These are phyloP conservation scores for Noctua fimbriata DNA, from an alignment of 2,888 invertebrate genomes.

Conservation along the genomic window DNA sequence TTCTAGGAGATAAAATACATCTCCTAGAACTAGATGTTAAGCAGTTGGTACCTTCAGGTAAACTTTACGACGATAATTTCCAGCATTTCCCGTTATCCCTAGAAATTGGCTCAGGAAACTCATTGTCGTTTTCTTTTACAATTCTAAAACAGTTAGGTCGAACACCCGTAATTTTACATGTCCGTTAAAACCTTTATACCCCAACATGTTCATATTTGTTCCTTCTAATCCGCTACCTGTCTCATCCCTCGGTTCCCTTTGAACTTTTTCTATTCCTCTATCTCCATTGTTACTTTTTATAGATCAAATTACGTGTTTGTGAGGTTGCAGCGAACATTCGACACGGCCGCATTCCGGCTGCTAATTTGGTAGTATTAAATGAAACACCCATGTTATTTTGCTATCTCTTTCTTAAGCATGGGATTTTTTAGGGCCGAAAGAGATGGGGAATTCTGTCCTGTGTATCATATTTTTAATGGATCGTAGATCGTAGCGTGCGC, in stretches of 20 bases:
- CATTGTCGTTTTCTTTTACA: background rate
- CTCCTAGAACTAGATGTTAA: background rate
- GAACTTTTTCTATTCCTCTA: constrained; percentile 75
- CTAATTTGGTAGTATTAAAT: constrained; percentile 83
- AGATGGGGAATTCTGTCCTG: constrained; percentile 48
- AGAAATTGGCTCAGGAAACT: background rate
- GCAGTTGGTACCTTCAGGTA: background rate
- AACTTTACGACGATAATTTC: background rate
- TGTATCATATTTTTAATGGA: constrained; percentile 68
- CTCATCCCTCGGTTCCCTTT: constrained; percentile 85
- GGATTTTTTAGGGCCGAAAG: constrained; percentile 41
- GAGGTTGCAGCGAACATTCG: constrained; percentile 86
- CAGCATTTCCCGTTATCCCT: too few relatives aligned
- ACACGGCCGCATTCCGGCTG: constrained; percentile 86
- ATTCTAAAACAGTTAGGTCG: background rate
- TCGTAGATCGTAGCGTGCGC: constrained; percentile 64
- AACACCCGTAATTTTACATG: constrained; percentile 41
- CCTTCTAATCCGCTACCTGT: constrained; percentile 85
- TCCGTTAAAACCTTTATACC: constrained; percentile 62
- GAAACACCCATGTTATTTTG: constrained; percentile 71
- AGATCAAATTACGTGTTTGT: constrained; percentile 87
- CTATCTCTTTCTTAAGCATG: constrained; percentile 50
- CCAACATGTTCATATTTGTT: constrained; percentile 69
- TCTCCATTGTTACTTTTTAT: constrained; percentile 82
- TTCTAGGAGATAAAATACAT: background rate